These are phyloP conservation scores for Leucoraja erinaceus DNA, from an alignment of 2,113 vertebrate species.

Conservation along the genomic window DNA sequence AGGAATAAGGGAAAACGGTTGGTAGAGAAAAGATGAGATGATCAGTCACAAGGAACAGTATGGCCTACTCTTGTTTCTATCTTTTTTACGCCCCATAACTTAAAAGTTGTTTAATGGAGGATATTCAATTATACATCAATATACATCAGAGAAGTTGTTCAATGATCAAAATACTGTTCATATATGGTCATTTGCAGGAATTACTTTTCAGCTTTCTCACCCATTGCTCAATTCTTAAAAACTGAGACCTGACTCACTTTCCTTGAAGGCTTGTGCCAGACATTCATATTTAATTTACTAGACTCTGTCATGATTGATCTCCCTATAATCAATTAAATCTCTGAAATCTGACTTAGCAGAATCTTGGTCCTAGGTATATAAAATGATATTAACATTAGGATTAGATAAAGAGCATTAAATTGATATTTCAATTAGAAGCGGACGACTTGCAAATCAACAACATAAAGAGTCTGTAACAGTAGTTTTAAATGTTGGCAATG, in stretches of 20 bases:
- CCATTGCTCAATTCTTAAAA: not conserved
- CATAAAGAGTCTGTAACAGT: not conserved
- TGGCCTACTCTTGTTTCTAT: too few relatives aligned
- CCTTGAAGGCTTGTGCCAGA: not conserved
- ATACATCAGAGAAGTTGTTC: not conserved
- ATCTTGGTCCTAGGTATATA: not conserved
- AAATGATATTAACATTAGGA: too few relatives aligned
- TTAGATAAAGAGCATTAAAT: not conserved
- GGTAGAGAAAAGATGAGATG: too few relatives aligned
- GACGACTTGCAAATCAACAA: not conserved
- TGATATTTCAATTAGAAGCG: not conserved
- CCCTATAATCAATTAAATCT: not conserved
- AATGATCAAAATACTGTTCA: not conserved
- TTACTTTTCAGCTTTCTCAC: not conserved
- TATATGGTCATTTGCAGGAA: not conserved
- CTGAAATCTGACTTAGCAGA: not conserved
- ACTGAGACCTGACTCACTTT: not conserved
- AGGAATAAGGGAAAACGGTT: too few relatives aligned
- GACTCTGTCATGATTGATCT: not conserved
- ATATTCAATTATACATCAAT: not conserved
- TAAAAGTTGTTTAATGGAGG: not conserved
- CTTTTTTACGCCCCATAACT: not conserved
- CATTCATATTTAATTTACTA: not conserved
- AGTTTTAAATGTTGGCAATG: not conserved
- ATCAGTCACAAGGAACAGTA: too few relatives aligned